phyloP scores from a whole-genome alignment of 2,888 invertebrate species.

The Trachelus troglodyta region DNA sequence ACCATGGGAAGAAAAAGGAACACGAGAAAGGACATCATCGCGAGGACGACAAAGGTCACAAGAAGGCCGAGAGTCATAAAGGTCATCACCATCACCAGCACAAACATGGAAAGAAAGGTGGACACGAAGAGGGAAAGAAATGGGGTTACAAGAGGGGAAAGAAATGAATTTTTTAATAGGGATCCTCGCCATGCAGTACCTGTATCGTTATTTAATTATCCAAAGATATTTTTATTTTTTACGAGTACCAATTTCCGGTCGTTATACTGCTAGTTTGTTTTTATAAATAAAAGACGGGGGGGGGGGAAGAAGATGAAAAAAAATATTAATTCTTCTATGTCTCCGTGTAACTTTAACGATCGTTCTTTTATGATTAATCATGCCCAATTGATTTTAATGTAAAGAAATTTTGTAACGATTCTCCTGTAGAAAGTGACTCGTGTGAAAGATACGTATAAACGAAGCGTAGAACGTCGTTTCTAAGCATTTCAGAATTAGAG shows the following conservation, averaged over 20 bases:
- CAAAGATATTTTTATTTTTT: background rate
- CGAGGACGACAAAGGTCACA: slow-evolving; percentile 70
- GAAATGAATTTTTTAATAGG: background rate
- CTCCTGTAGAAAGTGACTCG: background rate
- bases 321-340: background rate
- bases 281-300: background rate
- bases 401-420: background rate
- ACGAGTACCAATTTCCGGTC: background rate
- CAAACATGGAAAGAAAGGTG: slow-evolving; percentile 66
- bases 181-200: background rate
- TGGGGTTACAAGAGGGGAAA: slow-evolving; percentile 69
- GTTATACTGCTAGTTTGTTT: background rate
- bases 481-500: background rate
- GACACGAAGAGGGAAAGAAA: slow-evolving; percentile 68
- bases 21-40: slow-evolving; percentile 70
- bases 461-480: background rate
- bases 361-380: background rate
- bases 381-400: background rate
- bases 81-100: slow-evolving; percentile 68
- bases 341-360: background rate
- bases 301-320: background rate
- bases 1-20: slow-evolving; percentile 71
- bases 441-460: background rate
- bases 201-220: background rate
- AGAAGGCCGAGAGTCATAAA: slow-evolving; percentile 69